phyloP scores from a whole-genome alignment of 2,888 invertebrate species.

The Lasioglossum vierecki region DNA sequence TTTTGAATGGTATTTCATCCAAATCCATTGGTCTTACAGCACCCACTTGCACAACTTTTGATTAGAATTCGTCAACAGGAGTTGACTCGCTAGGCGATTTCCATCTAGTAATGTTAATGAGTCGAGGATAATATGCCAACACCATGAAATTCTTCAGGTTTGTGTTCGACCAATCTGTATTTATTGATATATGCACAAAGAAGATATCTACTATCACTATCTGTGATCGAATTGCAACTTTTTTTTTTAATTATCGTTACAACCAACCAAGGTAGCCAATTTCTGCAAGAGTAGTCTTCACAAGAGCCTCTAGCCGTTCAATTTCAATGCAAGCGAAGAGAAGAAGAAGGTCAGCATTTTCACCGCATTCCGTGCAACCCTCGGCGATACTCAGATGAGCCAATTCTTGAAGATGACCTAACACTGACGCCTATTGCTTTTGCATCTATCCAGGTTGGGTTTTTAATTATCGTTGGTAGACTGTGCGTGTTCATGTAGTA shows the following conservation, averaged over 20 bases:
- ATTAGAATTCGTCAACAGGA: too few relatives aligned
- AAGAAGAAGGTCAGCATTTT: neutral
- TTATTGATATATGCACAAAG: neutral
- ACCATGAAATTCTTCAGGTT: neutral
- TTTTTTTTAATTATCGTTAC: neutral
- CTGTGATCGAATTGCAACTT: neutral
- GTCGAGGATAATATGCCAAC: neutral
- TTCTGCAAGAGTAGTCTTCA: neutral
- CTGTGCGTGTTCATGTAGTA: too few relatives aligned
- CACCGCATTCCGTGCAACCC: neutral
- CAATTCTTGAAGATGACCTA: neutral
- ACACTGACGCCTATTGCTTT: neutral
- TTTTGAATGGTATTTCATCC: too few relatives aligned
- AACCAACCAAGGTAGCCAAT: neutral
- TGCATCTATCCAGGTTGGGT: neutral
- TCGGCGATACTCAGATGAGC: neutral
- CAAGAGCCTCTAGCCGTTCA: conserved; percentile 1
- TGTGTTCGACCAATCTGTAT: neutral
- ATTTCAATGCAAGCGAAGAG: neutral
- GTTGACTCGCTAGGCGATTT: too few relatives aligned
- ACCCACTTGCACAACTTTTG: too few relatives aligned
- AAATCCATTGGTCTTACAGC: too few relatives aligned
- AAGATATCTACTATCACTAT: neutral
- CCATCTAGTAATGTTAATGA: neutral
- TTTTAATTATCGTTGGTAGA: too few relatives aligned